These are phyloP conservation scores for Aurelia coerulea DNA, from an alignment of 30 jellyfish, hydroid and myxozoan genomes.

Conservation along the genomic window DNA sequence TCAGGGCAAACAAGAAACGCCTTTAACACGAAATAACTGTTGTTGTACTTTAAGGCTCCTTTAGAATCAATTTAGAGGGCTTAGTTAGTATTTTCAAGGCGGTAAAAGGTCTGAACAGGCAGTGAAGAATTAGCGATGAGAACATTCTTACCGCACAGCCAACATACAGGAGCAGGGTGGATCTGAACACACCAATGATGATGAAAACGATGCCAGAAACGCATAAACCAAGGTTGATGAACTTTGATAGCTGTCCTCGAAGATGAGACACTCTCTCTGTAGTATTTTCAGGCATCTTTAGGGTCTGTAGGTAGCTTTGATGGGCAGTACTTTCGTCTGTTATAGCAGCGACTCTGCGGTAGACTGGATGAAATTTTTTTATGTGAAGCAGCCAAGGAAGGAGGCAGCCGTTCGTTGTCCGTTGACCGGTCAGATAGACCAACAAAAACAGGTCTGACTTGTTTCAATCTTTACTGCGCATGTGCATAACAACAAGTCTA, in stretches of 20 bases:
- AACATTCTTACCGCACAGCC: slow-evolving; percentile 75
- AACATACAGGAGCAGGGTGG: slow-evolving; percentile 69
- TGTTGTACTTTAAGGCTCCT: too few relatives aligned
- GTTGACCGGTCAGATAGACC: slow-evolving; percentile 2
- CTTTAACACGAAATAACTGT: too few relatives aligned
- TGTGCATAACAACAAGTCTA: slow-evolving; percentile 50
- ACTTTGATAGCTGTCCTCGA: slow-evolving; percentile 46
- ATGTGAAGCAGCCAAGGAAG: too few relatives aligned
- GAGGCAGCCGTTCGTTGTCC: too few relatives aligned
- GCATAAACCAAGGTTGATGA: slow-evolving; percentile 69
- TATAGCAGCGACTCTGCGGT: too few relatives aligned
- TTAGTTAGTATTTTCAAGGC: too few relatives aligned
- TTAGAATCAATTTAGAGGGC: too few relatives aligned
- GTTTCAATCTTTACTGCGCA: slow-evolving; percentile 35
- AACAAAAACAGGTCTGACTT: slow-evolving; percentile 42
- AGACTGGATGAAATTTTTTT: slow-evolving; percentile 3
- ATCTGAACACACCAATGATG: slow-evolving; percentile 63
- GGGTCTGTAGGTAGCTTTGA: neutral
- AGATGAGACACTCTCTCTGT: slow-evolving; percentile 9
- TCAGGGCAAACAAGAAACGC: too few relatives aligned
- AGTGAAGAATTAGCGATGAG: too few relatives aligned
- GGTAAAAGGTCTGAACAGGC: too few relatives aligned
- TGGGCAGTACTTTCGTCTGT: too few relatives aligned
- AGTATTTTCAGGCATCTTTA: slow-evolving; percentile 19
- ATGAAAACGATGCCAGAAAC: slow-evolving; percentile 53